Evolutionary conservation across 2,797 vertebrate genomes (phyloP).

Genomic region (Coilia nasus): DNA sequence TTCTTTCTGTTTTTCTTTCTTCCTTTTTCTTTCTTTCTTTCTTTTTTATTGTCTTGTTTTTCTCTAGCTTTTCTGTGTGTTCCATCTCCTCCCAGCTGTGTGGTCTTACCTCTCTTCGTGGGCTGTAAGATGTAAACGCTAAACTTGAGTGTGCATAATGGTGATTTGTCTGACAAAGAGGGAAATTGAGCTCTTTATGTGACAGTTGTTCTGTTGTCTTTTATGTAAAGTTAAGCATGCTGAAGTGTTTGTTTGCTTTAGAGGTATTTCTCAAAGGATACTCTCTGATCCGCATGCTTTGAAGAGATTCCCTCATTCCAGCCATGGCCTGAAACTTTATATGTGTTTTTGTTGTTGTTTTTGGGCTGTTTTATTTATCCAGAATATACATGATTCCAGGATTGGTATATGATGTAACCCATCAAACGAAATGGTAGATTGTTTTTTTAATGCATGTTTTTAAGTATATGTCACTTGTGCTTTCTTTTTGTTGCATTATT

Average conservation of each 20-base stretch:
- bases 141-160: not conserved
- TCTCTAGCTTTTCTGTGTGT: not conserved
- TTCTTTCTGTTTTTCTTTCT: not conserved
- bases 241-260: not conserved
- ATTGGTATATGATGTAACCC: not conserved
- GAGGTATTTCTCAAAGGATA: not conserved
- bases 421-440: too few relatives aligned
- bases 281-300: not conserved
- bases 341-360: not conserved
- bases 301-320: not conserved
- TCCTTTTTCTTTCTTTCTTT: constrained; percentile 61
- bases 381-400: not conserved
- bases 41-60: not conserved
- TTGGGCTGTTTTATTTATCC: not conserved
- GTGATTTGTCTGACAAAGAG: not conserved
- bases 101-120: not conserved
- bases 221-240: not conserved
- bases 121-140: not conserved
- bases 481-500: too few relatives aligned
- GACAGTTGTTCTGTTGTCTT: not conserved
- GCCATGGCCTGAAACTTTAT: not conserved
- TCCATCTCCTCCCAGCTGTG: not conserved
- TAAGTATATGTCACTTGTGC: too few relatives aligned
- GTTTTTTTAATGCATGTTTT: too few relatives aligned
- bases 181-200: not conserved